Evolutionary conservation across 2,113 vertebrate species (phyloP).

Genomic region (Thamnophis sirtalis): DNA sequence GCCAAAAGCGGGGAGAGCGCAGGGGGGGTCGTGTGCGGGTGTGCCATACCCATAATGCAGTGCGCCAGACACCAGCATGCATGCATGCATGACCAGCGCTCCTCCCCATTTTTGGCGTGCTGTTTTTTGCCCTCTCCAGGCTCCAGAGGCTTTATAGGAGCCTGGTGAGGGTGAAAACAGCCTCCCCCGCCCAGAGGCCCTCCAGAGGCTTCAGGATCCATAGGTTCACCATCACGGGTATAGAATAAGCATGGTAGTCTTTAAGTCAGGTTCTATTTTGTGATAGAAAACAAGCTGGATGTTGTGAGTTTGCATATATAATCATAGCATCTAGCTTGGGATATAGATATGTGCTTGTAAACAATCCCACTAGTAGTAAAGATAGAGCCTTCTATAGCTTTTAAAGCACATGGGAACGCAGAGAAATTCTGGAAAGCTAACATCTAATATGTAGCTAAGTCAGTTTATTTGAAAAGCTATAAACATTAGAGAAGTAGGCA

Average conservation of each 20-base stretch:
- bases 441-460: constrained; percentile 12
- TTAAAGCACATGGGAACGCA: neutral
- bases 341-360: neutral
- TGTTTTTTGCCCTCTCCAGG: too few relatives aligned
- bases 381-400: neutral
- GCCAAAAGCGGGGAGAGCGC: too few relatives aligned
- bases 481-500: constrained; percentile 29
- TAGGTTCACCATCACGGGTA: too few relatives aligned
- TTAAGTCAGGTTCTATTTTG: neutral
- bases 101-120: too few relatives aligned
- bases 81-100: too few relatives aligned
- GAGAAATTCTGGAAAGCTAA: constrained; percentile 11
- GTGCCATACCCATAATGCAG: too few relatives aligned
- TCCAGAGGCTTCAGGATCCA: too few relatives aligned
- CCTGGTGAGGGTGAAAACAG: too few relatives aligned
- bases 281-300: constrained; percentile 12
- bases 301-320: neutral
- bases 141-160: too few relatives aligned
- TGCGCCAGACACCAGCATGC: too few relatives aligned
- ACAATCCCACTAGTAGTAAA: neutral
- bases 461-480: constrained; percentile 39
- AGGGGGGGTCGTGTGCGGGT: too few relatives aligned
- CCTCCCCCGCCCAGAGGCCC: too few relatives aligned
- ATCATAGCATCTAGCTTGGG: neutral
- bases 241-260: neutral